A percentile compares a stretch with the other conserved stretches of the same genome.
Conservation (phyloP, 2,113 vertebrate genomes). For the Tautogolabrus adspersus region DNA sequence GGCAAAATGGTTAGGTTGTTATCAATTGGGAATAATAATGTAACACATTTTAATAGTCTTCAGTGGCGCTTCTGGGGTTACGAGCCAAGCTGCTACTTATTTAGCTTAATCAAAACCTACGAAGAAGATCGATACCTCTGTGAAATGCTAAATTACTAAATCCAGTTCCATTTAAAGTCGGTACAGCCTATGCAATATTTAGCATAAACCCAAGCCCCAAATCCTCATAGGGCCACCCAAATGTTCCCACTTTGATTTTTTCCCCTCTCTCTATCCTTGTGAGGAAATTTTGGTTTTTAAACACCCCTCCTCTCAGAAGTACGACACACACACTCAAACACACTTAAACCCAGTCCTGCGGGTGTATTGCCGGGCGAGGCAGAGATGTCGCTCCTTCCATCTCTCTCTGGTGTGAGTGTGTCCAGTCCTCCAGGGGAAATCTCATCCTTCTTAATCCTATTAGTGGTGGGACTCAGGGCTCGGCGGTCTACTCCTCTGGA, state of each 20-base stretch:
- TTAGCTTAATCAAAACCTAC: too few relatives aligned
- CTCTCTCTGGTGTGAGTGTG: slow-evolving; percentile 71
- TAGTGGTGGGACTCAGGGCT: slow-evolving; percentile 71
- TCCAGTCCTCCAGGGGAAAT: slow-evolving; percentile 75
- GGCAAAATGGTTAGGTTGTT: too few relatives aligned
- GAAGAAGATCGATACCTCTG: neutral
- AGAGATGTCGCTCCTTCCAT: slow-evolving; percentile 59
- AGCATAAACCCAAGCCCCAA: neutral
- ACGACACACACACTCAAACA: slow-evolving; percentile 35
- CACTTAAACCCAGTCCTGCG: slow-evolving; percentile 56
- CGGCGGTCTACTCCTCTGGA: slow-evolving; percentile 70
- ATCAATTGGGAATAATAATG: too few relatives aligned
- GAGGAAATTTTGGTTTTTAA: slow-evolving; percentile 4
- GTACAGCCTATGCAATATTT: neutral
- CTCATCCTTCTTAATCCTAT: slow-evolving; percentile 81
- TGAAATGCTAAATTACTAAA: neutral
- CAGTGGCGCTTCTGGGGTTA: neutral
- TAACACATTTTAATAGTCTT: neutral
- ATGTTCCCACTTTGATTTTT: neutral
- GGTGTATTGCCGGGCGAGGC: slow-evolving; percentile 66
- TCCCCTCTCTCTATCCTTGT: neutral
- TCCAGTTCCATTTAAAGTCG: neutral
- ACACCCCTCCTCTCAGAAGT: neutral
- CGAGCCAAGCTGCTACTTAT: neutral
- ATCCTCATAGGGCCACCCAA: neutral